These are phyloP conservation scores for Gobius niger DNA, from an alignment of 2,113 vertebrate species.

Conservation along the genomic window DNA sequence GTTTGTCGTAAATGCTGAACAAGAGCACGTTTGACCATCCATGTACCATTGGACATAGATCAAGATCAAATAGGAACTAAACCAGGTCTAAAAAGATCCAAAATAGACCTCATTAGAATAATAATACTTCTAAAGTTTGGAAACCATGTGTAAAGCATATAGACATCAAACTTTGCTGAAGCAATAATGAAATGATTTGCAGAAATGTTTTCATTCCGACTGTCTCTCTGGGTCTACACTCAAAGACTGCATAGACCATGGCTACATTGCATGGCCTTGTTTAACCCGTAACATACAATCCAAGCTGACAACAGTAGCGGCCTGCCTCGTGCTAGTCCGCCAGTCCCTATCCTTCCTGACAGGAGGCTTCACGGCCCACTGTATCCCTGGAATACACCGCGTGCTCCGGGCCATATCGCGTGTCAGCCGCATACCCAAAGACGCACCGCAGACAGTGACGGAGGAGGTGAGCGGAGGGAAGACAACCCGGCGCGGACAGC, in stretches of 20 bases:
- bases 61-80: too few relatives aligned
- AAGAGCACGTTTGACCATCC: too few relatives aligned
- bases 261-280: background rate
- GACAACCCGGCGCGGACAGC: background rate
- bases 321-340: conserved; percentile 28
- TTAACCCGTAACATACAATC: background rate
- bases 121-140: too few relatives aligned
- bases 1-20: too few relatives aligned
- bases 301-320: conserved; percentile 31
- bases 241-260: background rate
- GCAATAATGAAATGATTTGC: too few relatives aligned
- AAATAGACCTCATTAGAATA: too few relatives aligned
- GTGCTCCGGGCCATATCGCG: conserved; percentile 33
- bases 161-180: too few relatives aligned
- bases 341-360: conserved; percentile 23
- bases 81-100: too few relatives aligned
- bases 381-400: conserved; percentile 9
- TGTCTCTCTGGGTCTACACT: too few relatives aligned
- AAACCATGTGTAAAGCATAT: too few relatives aligned
- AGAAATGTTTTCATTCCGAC: too few relatives aligned
- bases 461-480: conserved; percentile 21
- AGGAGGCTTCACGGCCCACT: conserved; percentile 14
- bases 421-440: conserved; percentile 28
- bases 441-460: conserved; percentile 30
- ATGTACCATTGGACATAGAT: too few relatives aligned